These are phyloP conservation scores for Oceanodroma leucorhoa DNA, from an alignment of 2,797 vertebrate species.

Conservation along the genomic window DNA sequence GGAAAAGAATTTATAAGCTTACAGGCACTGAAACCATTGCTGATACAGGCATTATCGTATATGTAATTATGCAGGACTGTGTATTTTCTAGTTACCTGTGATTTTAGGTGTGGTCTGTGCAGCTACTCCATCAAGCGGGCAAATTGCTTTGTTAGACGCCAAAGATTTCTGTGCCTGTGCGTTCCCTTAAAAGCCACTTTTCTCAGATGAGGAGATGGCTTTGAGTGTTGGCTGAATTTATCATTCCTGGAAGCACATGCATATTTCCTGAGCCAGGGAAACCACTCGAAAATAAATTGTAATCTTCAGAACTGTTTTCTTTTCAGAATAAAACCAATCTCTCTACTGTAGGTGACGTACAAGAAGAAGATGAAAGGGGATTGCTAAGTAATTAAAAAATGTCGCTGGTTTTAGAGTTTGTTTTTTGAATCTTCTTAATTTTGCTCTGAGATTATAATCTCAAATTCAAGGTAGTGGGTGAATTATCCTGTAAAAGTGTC, in stretches of 20 bases:
- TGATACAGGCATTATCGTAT: constrained; percentile 64
- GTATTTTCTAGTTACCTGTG: not conserved
- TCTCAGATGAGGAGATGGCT: constrained; percentile 8
- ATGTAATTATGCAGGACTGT: not conserved
- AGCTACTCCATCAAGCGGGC: not conserved
- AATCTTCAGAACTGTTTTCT: not conserved
- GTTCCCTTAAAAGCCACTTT: constrained; percentile 39
- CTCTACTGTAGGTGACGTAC: not conserved
- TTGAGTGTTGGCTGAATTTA: not conserved
- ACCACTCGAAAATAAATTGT: not conserved
- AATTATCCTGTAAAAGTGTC: not conserved
- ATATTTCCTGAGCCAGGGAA: not conserved
- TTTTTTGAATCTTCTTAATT: not conserved
- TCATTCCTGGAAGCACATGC: constrained; percentile 20
- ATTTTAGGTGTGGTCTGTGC: constrained; percentile 8
- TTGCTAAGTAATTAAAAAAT: not conserved
- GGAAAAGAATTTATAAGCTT: not conserved
- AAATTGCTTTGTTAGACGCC: not conserved
- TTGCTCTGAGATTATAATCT: not conserved
- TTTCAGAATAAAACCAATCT: not conserved
- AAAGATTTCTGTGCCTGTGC: not conserved
- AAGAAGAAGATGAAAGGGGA: not conserved
- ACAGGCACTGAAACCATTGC: constrained; percentile 69
- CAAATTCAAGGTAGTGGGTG: not conserved
- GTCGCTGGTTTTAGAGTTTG: not conserved